A percentile compares a stretch with the other conserved stretches of the same genome.
Evolutionary conservation across 2,888 invertebrate species (phyloP).

Genomic region (Epistrophe eligans): DNA sequence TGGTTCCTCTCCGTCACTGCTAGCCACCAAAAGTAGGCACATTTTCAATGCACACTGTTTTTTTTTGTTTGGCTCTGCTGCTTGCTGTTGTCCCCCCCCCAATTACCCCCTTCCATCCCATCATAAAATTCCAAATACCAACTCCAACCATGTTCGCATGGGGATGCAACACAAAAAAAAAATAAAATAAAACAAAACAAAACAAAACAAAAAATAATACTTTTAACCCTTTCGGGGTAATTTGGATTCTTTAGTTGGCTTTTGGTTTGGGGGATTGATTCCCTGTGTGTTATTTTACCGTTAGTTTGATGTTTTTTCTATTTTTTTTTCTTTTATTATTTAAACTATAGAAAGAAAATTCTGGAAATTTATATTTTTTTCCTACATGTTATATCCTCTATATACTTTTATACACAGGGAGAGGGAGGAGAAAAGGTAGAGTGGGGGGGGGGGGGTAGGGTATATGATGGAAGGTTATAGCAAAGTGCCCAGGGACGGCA

Average conservation of each 20-base stretch:
- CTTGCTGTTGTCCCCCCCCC: too few relatives aligned
- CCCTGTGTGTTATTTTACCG: constrained; percentile 62
- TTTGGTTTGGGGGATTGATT: constrained; percentile 69
- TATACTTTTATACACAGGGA: background rate
- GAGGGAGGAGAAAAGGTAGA: too few relatives aligned
- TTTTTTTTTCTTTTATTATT: constrained; percentile 50
- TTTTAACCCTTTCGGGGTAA: constrained; percentile 68
- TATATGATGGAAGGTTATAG: background rate
- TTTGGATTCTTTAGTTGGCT: constrained; percentile 66
- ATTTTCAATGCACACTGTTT: constrained; percentile 58
- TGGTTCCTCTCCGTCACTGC: constrained; percentile 31
- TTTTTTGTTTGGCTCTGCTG: constrained; percentile 23
- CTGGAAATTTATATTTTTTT: constrained; percentile 38
- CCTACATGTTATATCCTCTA: constrained; percentile 5
- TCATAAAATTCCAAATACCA: constrained; percentile 27
- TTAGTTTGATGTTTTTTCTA: constrained; percentile 62
- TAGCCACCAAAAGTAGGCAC: constrained; percentile 59
- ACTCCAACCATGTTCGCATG: constrained; percentile 28
- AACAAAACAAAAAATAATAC: constrained; percentile 43
- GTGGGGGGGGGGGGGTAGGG: too few relatives aligned
- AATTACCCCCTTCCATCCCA: background rate
- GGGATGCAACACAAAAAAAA: constrained; percentile 1
- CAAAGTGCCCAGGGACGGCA: constrained; percentile 45
- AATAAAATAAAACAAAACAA: constrained; percentile 33
- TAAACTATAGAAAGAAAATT: constrained; percentile 54